Percentiles rank a stretch among this genome's conserved stretches.
phyloP scores from a whole-genome alignment of 2,113 vertebrate genomes.

The Taurulus bubalis region DNA sequence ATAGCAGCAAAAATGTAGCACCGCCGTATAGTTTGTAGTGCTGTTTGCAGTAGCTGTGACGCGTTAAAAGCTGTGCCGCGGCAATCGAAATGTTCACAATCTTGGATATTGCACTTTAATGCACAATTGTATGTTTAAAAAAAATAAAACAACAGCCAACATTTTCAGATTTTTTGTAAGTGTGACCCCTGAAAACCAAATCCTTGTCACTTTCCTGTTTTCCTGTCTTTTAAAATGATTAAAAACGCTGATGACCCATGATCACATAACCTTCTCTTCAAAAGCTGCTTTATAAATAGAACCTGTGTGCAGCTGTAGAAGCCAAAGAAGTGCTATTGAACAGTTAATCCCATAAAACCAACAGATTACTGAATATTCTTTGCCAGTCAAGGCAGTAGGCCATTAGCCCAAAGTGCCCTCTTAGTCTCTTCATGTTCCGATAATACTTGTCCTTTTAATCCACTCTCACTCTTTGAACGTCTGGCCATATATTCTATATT shows the following conservation, averaged over 20 bases:
- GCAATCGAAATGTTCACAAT: not conserved
- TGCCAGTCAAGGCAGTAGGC: constrained; percentile 73
- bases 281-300: constrained; percentile 77
- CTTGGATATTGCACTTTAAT: not conserved
- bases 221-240: constrained; percentile 72
- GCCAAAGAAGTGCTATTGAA: constrained; percentile 79
- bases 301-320: constrained; percentile 71
- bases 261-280: constrained; percentile 56
- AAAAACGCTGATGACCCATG: constrained; percentile 60
- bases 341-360: constrained; percentile 80
- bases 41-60: not conserved
- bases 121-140: no score
- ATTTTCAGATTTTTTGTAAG: not conserved
- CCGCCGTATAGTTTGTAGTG: not conserved
- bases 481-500: constrained; percentile 10
- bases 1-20: no score
- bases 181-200: constrained; percentile 19
- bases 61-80: not conserved
- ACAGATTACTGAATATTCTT: constrained; percentile 77
- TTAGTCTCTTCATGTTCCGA: constrained; percentile 54
- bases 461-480: constrained; percentile 32
- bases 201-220: constrained; percentile 49
- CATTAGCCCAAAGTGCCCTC: constrained; percentile 75
- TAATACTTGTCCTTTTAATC: constrained; percentile 57
- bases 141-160: constrained; percentile 3